Conservation (phyloP, 2,797 vertebrate genomes). For the Pseudocheirus occidentalis region DNA sequence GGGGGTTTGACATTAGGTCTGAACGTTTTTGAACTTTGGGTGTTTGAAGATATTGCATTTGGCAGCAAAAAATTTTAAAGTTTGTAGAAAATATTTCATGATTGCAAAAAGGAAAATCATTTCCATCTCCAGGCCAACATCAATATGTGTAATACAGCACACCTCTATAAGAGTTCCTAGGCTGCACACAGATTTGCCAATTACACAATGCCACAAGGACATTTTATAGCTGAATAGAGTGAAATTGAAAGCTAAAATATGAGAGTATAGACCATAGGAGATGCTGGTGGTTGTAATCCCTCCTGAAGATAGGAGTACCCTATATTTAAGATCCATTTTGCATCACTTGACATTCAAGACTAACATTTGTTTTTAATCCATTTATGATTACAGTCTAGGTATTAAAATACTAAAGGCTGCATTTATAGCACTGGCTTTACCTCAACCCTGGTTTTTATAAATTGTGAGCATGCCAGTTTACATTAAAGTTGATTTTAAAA, state of each 20-base stretch:
- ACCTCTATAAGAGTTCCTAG: not conserved
- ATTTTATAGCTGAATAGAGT: not conserved
- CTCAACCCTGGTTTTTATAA: slow-evolving; percentile 67
- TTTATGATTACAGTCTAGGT: not conserved
- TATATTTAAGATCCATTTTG: slow-evolving; percentile 42
- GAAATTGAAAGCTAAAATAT: slow-evolving; percentile 18
- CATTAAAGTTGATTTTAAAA: slow-evolving; percentile 45
- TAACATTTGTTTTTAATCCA: slow-evolving; percentile 51
- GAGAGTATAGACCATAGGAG: not conserved
- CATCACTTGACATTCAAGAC: slow-evolving; percentile 12
- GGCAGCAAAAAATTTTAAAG: slow-evolving; percentile 40
- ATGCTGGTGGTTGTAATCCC: not conserved
- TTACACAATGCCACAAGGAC: not conserved
- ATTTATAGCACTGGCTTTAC: slow-evolving; percentile 44
- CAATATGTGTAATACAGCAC: slow-evolving; percentile 30
- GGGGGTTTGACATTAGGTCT: slow-evolving; percentile 30
- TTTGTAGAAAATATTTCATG: slow-evolving; percentile 63
- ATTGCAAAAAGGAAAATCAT: slow-evolving; percentile 66
- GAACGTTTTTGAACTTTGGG: slow-evolving; percentile 51
- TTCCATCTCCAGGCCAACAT: slow-evolving; percentile 56
- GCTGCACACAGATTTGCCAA: slow-evolving; percentile 30
- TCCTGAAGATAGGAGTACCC: slow-evolving; percentile 33
- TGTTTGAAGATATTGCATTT: slow-evolving; percentile 65
- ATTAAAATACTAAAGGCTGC: slow-evolving; percentile 51
- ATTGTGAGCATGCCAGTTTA: slow-evolving; percentile 43